Evolutionary conservation across 2,113 vertebrate genomes (phyloP), one percentile per base, ranked within the genome.

Genomic region (Onychorhynchus coronatus): DNA sequence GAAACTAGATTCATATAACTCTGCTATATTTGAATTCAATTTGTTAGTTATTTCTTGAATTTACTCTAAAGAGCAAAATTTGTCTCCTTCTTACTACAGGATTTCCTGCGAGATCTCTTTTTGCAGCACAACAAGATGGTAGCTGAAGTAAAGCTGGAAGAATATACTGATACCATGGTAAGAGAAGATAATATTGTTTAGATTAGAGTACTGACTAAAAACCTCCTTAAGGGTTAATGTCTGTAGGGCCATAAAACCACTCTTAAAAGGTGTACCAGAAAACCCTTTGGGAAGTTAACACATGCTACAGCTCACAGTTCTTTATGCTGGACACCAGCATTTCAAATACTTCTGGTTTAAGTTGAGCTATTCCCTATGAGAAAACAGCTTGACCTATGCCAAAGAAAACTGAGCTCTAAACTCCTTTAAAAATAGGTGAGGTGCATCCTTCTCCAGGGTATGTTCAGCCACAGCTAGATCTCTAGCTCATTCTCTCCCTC

Each of bases 121-220:
- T 46, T 93, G 68, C 98, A 98, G 85, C 99, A 99, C 76, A 89
- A 98, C 52, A 99, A 98, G 96, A 88, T 74, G 2, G 96, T 99
- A 80, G 62, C 99, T 25, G 96, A 98, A 35, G 97, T 85, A 30
- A 99, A 99, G 76, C 97, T 99, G 98, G 98, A 99, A 55, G 98
- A 99, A 76, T 99, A 99, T 78, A 99, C 99, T 5, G 98, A 99
- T 73, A 95, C 98, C 47, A 99, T 99, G 99, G 99, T 99, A 98
- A 96, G 96, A 90, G 44, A 85, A 89, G 9, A 39, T 5, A 27
- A 11, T 56, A 18, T 16, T 46, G 10, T 49, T 50, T 55, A 74
- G 12, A 28, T 78, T 68, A 66, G 19, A 76, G 14, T 46, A n/a
- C 14, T 67, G 31, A 16, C 79, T 85, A 49, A 68, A 66, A 79